Evolutionary conservation across 1,140 invertebrate genomes (phyloP), one percentile per base, ranked within the genome.

Genomic region (Ericerus pela): DNA sequence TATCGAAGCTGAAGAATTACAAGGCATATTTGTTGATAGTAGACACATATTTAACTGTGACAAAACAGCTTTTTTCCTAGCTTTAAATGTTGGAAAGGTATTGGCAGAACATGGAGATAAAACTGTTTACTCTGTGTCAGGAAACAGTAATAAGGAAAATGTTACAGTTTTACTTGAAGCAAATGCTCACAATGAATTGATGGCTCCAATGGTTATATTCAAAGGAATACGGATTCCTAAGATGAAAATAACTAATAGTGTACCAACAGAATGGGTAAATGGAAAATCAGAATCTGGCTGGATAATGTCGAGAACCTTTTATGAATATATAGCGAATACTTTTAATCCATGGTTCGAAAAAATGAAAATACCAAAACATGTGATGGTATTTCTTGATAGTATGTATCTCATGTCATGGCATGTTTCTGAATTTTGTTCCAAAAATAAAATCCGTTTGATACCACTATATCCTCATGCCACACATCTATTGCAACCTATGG

Each of bases 401-500:
- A 54, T 54, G 10, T 24, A 12, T 66, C 41, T 72, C 10, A 69
- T 71, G 67, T 12, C 69, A 29, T 36, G 33, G 22, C 27, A 57
- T 24, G 11, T 51, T 37, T 51, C 24, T 26, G 18, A 52, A 10
- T 37, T 28, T 5, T 51, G 47, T 33, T 24, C 31, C 31, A n/a
- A 37, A 54, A 2, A 62, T 61, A 16, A 47, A 10, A 38, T 36
- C 26, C 1, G 57, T 4, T 26, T 73, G 30, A 54, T 71, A n/a
- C 62, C 64, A 5, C 53, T 73, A 2, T 65, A 63, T 31, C 68
- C 69, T 12, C 72, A 73, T 62, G 59, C 67, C 0, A 71, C 69
- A 1, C 69, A 72, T 55, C 64, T 73, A 18, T 53, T 70, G 2
- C 69, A 72, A 61, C 70, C 69, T 11, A 53, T 64, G 16, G 70